Evolutionary conservation across 2,797 vertebrate species (phyloP), one percentile per base, ranked within the genome.

Genomic region (Dromococcyx pavoninus): DNA sequence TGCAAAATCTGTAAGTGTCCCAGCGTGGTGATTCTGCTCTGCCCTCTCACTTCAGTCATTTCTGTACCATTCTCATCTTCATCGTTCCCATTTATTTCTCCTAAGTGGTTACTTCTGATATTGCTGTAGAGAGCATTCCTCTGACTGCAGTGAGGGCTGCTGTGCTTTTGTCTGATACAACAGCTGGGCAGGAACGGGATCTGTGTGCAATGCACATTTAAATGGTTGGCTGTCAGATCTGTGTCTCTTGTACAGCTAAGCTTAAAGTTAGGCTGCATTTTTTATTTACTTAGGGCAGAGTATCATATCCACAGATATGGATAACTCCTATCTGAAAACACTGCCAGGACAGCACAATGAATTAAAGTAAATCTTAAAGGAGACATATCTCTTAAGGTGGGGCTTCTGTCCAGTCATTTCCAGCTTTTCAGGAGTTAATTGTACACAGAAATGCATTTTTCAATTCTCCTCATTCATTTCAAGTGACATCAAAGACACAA

Each of bases 1-100:
- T 98, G 99, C 99, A 92, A 99, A 99, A 98, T 99, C 99, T 70
- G 99, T 99, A 98, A 99, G 99, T 98, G 76, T 97, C 37, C 50
- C 54, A n/a, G 27, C 25, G 27, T 90, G 28, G 2, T 21, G 6
- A 56, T 72, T 84, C 39, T 83, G 43, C 32, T 76, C 53, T 46
- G 23, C 56, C 17, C 37, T 82, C 32, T 73, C 39, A 37, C 54
- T 35, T 67, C 5, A 7, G 17, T 51, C 27, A 86, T 79, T 72
- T 28, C 76, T 61, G 28, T 32, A 46, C 44, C 22, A n/a, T 58
- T 86, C 88, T 84, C 22, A 24, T 81, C 50, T 57, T 46, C 28
- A 28, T 22, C 0, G 41, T 88, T 80, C 35, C 75, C 10, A 22
- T 56, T 86, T 70, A 8, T 77, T 66, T 78, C 39, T 54, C 2